Evolutionary conservation across 2,113 vertebrate species (phyloP), one percentile per base, ranked within the genome.

Genomic region (Brachirus orientalis): DNA sequence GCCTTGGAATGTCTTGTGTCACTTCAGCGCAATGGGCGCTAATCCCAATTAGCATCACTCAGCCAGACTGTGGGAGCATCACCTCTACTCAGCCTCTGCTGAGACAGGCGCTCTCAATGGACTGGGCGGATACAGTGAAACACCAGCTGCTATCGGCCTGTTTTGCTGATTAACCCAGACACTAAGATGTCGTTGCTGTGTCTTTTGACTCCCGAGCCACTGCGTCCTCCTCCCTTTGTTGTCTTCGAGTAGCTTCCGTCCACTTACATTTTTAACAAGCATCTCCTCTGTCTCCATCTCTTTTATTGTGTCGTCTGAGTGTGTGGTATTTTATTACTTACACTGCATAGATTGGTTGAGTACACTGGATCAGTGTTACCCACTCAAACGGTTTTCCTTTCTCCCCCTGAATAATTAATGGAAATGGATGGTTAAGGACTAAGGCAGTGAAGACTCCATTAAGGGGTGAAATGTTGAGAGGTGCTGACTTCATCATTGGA

Each of bases 241-340:
- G 82, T 88, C 80, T 81, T 86, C 56, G 65, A 72, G 63, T 74
- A 80, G 68, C 89, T 87, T 89, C 84, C 84, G 82, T 86, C 85
- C 87, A 86, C 86, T 89, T 91, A 91, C 90, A 89, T 90, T 89
- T 90, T 90, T 90, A 90, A 91, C 90, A 91, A 91, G 90, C 87
- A 69, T 85, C 89, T 89, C 88, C 82, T 89, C 83, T 86, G 87
- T 90, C 89, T 90, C 87, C 86, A 88, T 89, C 88, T 88, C 87
- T 89, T 92, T 92, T 88, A 89, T 88, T 89, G 89, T 89, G 88
- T 89, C 66, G 89, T 91, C 89, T 90, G 90, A 89, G 86, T 84
- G 88, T 59, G 79, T 72, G 78, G 89, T 85, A 86, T 91, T 90
- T 91, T 90, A 91, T 90, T 89, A 91, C 90, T 90, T 86, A 90